Conservation (phyloP, 1,140 invertebrate genomes). For the Psix sp. region DNA sequence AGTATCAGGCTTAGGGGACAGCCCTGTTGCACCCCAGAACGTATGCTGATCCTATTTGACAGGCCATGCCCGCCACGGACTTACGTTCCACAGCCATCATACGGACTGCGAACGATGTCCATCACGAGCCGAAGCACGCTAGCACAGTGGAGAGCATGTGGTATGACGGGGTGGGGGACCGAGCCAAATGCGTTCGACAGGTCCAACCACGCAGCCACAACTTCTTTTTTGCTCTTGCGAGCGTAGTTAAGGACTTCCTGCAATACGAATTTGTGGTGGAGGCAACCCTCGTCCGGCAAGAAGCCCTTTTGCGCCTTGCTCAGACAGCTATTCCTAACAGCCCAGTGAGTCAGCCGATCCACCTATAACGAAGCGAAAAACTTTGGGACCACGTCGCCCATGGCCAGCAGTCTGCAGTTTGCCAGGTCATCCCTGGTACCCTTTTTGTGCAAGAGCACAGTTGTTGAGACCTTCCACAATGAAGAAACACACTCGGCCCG, state of each 20-base stretch:
- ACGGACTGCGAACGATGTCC: constrained; percentile 42
- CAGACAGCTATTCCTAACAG: constrained; percentile 24
- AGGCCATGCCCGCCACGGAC: constrained; percentile 6
- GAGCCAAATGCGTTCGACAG: constrained; percentile 64
- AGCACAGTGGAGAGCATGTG: constrained; percentile 6
- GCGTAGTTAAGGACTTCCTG: constrained; percentile 47
- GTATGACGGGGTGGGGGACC: constrained; percentile 63
- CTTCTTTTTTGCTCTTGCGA: constrained; percentile 15
- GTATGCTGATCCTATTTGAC: constrained; percentile 16
- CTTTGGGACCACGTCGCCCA: constrained; percentile 64
- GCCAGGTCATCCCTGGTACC: constrained; percentile 42
- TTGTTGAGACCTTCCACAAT: constrained; percentile 44
- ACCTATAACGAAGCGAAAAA: constrained; percentile 63
- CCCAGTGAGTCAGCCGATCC: constrained; percentile 45
- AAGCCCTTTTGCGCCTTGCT: constrained; percentile 61
- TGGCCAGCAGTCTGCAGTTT: constrained; percentile 68
- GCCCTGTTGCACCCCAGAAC: constrained; percentile 51
- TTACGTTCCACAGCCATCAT: constrained; percentile 1
- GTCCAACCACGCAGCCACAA: constrained; percentile 66
- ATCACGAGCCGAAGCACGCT: constrained; percentile 16
- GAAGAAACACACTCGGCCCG: constrained; percentile 10
- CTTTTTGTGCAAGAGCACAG: constrained; percentile 67
- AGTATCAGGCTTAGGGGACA: constrained; percentile 69
- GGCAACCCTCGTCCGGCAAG: constrained; percentile 59
- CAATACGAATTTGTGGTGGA: constrained; percentile 65